A percentile compares a stretch with the other conserved stretches of the same genome.
These are phyloP conservation scores for Cydia pomonella DNA, from an alignment of 1,140 invertebrate species.

Conservation along the genomic window DNA sequence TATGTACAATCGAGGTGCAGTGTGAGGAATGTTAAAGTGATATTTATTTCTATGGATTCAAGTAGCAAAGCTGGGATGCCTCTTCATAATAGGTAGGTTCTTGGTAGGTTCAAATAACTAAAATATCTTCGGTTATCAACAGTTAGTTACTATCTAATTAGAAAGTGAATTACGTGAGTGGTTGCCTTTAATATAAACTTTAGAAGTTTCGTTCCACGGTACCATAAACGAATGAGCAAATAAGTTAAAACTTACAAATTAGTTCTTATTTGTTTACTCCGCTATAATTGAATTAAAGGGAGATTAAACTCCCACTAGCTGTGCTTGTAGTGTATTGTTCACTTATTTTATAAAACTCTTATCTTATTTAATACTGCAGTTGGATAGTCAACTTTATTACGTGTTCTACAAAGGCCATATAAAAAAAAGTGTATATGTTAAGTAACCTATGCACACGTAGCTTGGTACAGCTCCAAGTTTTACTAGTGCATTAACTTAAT, in stretches of 20 bases:
- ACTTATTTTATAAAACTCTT: background rate
- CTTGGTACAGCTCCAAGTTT: background rate
- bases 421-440: background rate
- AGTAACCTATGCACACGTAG: background rate
- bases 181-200: background rate
- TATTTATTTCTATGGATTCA: too few relatives aligned
- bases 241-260: conserved; percentile 18
- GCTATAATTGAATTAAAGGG: conserved; percentile 27
- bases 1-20: too few relatives aligned
- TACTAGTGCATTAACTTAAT: conserved; percentile 29
- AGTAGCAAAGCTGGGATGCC: too few relatives aligned
- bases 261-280: conserved; percentile 8
- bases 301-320: conserved; percentile 23
- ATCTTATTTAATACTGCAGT: background rate
- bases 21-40: too few relatives aligned
- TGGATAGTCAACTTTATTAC: background rate
- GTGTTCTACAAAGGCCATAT: background rate
- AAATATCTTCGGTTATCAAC: too few relatives aligned
- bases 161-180: background rate
- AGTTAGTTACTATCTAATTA: background rate
- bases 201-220: background rate
- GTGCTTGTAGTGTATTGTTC: background rate
- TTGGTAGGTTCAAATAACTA: too few relatives aligned
- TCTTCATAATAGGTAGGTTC: too few relatives aligned
- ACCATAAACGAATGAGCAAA: conserved; percentile 9